Percentiles rank a stretch among this genome's conserved stretches.
These are phyloP conservation scores for Harpagifer antarcticus DNA, from an alignment of 2,797 vertebrate genomes.

Conservation along the genomic window DNA sequence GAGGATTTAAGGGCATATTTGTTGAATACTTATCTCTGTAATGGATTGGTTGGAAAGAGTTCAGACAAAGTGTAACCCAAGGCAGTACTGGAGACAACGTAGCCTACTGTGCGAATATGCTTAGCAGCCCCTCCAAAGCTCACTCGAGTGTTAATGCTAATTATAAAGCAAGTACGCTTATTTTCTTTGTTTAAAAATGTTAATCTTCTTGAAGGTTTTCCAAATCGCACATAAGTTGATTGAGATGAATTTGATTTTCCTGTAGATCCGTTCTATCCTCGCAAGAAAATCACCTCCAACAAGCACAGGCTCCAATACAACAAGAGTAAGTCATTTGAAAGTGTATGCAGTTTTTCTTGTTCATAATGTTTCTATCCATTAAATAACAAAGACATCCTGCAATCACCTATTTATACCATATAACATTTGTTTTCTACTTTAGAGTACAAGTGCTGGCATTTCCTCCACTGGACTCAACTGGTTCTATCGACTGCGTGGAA, in stretches of 20 bases:
- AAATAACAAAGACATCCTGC: background rate
- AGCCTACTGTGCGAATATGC: too few relatives aligned
- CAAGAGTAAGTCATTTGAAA: constrained; percentile 81
- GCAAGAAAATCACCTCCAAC: constrained; percentile 73
- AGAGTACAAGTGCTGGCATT: constrained; percentile 83
- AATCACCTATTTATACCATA: background rate
- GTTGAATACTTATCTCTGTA: background rate
- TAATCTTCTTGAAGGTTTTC: background rate
- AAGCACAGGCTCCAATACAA: constrained; percentile 81
- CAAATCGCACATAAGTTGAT: background rate
- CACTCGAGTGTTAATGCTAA: background rate
- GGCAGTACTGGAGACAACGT: too few relatives aligned
- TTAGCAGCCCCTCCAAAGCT: background rate
- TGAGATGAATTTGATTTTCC: constrained; percentile 27
- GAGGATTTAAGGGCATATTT: background rate
- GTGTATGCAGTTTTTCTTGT: background rate
- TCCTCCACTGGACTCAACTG: constrained; percentile 78
- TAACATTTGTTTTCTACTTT: constrained; percentile 3
- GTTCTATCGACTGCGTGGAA: constrained; percentile 83
- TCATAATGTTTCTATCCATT: background rate
- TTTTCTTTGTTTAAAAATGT: background rate
- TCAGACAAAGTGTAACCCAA: background rate
- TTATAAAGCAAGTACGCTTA: background rate
- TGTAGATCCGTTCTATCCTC: constrained; percentile 87
- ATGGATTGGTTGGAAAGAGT: background rate